phyloP scores from a whole-genome alignment of 92 coral and sea anemone species.

The Heteractis magnifica region DNA sequence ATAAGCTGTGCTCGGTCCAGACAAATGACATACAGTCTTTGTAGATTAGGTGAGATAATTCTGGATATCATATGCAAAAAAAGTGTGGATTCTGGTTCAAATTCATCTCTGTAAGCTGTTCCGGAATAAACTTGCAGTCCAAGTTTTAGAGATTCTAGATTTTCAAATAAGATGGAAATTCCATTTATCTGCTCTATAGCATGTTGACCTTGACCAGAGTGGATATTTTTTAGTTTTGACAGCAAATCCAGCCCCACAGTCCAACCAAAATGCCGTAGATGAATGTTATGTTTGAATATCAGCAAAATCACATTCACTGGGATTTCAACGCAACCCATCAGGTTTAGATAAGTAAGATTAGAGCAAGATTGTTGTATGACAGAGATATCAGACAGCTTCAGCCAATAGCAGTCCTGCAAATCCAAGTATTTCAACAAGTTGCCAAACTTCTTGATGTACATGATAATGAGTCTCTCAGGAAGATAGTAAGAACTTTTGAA shows the following conservation, averaged over 20 bases:
- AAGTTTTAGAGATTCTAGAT: constrained; percentile 28
- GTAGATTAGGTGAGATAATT: constrained; percentile 31
- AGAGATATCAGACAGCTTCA: constrained; percentile 10
- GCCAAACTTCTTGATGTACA: constrained; percentile 29
- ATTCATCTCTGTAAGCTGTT: constrained; percentile 34
- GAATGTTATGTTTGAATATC: constrained; percentile 25
- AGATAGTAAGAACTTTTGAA: constrained; percentile 24
- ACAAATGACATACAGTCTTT: constrained; percentile 14
- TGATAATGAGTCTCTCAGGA: constrained; percentile 27
- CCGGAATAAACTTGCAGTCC: constrained; percentile 29
- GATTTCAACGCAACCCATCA: constrained; percentile 29
- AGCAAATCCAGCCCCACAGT: constrained; percentile 33
- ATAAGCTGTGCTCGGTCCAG: constrained; percentile 29
- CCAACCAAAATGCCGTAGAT: constrained; percentile 44
- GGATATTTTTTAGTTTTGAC: constrained; percentile 23
- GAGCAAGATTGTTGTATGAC: constrained; percentile 22
- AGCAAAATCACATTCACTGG: constrained; percentile 27
- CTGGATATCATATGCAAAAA: constrained; percentile 33
- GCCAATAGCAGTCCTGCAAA: constrained; percentile 42
- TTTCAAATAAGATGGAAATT: constrained; percentile 31
- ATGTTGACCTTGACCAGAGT: constrained; percentile 12
- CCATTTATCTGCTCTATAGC: constrained; percentile 36
- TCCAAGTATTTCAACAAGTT: background rate
- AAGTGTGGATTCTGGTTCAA: constrained; percentile 37
- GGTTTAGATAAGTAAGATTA: constrained; percentile 12